Base-by-base conservation (phyloP, 2,113 vertebrate species). In the Cricetomys ansorgei region DNA sequence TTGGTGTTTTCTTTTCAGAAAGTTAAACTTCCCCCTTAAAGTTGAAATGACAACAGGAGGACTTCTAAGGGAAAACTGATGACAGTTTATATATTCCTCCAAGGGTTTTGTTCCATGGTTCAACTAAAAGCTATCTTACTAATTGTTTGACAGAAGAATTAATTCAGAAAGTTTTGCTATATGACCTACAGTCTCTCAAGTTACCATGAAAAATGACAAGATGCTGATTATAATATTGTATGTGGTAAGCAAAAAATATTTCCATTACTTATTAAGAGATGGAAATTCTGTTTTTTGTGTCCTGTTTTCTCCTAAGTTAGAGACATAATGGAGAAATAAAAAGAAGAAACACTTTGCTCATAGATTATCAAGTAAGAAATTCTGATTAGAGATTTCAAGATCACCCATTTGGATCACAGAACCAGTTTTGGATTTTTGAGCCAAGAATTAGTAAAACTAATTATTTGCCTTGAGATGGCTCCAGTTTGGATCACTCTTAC, bases 131-230 rank as follows among this genome's bases (percentile, higher is more conserved):
- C 21, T 1, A 79, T 62, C 73, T 88, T 65, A 53, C 17, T 88
- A 88, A 69, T 75, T 62, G 12, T 59, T 89, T 88, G 57, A 50
- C 50, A 13, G 73, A 89, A 77, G 1, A 81, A 50, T 86, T 79
- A 83, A 87, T 69, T 93, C 55, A 89, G 48, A 92, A 75, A 93
- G 62, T 76, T 86, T 27, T 45, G 27, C 89, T 89, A 53, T 2
- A 25, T 95, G 64, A 75, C 9, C 2, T 80, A 15, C 21, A 37
- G 25, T 89, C 21, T 96, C 43, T 72, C 27, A 70, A 69, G 1
- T 64, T 37, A 84, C 45, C 17, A 55, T 91, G 83, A 62, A 90
- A 94, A 88, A 76, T 73, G 10, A 90, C 10, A 27, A 43, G 7
- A 50, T 72, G 37, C 15, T 85, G 34, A 93, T 53, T 90, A 67